phyloP scores from a whole-genome alignment of 2,888 invertebrate species.

The Stenodera caucasica region DNA sequence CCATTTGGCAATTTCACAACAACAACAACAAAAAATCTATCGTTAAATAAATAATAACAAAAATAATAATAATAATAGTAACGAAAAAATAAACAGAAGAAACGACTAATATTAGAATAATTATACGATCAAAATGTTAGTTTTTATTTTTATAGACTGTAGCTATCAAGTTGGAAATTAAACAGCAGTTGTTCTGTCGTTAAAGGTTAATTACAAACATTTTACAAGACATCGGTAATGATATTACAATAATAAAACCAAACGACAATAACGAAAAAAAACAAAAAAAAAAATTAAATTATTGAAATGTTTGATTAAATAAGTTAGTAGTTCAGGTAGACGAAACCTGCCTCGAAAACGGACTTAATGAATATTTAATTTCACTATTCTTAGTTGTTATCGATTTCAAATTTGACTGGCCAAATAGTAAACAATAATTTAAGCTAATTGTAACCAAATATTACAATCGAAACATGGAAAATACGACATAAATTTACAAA shows the following conservation, averaged over 20 bases:
- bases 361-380: slow-evolving; percentile 1
- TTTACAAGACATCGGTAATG: not conserved
- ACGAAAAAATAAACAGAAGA: not conserved
- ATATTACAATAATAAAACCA: no score
- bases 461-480: not conserved
- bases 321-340: not conserved
- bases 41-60: not conserved
- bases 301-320: not conserved
- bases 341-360: not conserved
- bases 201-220: slow-evolving; percentile 4
- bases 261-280: no score
- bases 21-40: not conserved
- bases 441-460: not conserved
- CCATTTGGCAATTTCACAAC: not conserved
- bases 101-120: not conserved
- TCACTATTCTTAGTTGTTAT: not conserved
- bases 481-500: no score
- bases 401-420: not conserved
- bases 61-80: not conserved
- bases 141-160: not conserved
- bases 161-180: not conserved
- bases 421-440: slow-evolving; percentile 1
- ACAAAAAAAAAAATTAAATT: not conserved
- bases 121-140: not conserved
- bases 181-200: slow-evolving; percentile 3